These are phyloP conservation scores for Silurus meridionalis DNA, from an alignment of 2,113 vertebrate genomes.

Conservation along the genomic window DNA sequence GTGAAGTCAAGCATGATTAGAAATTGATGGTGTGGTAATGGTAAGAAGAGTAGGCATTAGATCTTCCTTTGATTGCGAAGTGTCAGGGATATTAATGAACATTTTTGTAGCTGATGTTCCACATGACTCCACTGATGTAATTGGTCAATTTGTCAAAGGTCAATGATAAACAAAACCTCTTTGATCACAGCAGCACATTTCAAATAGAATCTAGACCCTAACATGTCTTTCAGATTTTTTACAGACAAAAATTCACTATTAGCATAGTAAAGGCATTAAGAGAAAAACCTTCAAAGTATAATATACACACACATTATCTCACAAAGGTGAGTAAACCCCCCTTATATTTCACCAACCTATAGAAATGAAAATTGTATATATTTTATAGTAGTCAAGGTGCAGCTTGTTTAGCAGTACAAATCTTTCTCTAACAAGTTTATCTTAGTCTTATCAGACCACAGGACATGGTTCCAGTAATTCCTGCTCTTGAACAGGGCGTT, in stretches of 20 bases:
- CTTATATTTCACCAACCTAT: no score
- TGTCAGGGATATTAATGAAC: neutral
- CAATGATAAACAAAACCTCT: neutral
- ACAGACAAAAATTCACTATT: neutral
- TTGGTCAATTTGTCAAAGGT: constrained; percentile 16
- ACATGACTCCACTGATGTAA: constrained; percentile 19
- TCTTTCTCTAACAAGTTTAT: no score
- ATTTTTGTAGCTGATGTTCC: neutral
- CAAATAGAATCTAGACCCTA: neutral
- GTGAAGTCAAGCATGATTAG: neutral
- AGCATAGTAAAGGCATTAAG: neutral
- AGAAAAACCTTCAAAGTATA: neutral
- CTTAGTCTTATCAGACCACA: no score
- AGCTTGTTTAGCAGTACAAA: no score
- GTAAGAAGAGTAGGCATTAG: neutral
- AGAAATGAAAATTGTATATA: no score
- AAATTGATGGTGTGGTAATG: neutral
- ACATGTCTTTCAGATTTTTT: neutral
- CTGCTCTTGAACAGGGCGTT: no score
- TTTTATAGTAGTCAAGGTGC: no score
- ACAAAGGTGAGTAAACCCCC: no score
- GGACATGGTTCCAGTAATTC: no score
- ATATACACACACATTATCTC: no score
- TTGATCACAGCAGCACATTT: neutral
- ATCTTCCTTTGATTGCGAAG: neutral